A percentile compares a stretch with the other conserved stretches of the same genome.
Evolutionary conservation across 2,113 vertebrate species (phyloP).

Genomic region (Taxidea taxus): DNA sequence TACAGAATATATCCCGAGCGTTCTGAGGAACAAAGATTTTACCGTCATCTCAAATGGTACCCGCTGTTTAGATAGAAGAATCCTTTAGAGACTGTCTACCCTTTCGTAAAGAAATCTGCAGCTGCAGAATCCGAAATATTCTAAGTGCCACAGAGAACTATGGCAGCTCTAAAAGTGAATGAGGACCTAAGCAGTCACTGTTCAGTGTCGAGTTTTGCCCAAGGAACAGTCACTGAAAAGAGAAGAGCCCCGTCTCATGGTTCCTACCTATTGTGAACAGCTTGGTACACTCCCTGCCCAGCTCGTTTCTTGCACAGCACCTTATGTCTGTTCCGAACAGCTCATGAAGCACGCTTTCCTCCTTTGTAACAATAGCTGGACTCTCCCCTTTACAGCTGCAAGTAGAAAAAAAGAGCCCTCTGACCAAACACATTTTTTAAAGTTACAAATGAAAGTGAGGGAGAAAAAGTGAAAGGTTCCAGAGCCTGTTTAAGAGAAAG

Average conservation of each 20-base stretch:
- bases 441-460: constrained; percentile 48
- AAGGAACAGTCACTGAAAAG: not conserved
- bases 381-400: constrained; percentile 81
- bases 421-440: constrained; percentile 44
- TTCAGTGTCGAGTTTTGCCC: not conserved
- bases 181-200: not conserved
- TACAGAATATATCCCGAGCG: not conserved
- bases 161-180: not conserved
- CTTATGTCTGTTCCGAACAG: constrained; percentile 77
- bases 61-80: not conserved
- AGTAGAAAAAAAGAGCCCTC: constrained; percentile 70
- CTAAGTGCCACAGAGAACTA: not conserved
- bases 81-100: not conserved
- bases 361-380: constrained; percentile 26
- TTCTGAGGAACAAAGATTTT: not conserved
- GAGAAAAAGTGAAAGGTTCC: constrained; percentile 33
- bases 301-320: constrained; percentile 84
- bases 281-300: constrained; percentile 81
- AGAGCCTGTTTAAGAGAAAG: constrained; percentile 50
- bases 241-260: accelerated
- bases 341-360: constrained; percentile 57
- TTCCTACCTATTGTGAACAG: constrained; percentile 85
- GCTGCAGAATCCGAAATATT: not conserved
- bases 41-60: not conserved
- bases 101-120: not conserved